phyloP scores from a whole-genome alignment of 2,888 invertebrate genomes.

The Petrophora chlorosata region DNA sequence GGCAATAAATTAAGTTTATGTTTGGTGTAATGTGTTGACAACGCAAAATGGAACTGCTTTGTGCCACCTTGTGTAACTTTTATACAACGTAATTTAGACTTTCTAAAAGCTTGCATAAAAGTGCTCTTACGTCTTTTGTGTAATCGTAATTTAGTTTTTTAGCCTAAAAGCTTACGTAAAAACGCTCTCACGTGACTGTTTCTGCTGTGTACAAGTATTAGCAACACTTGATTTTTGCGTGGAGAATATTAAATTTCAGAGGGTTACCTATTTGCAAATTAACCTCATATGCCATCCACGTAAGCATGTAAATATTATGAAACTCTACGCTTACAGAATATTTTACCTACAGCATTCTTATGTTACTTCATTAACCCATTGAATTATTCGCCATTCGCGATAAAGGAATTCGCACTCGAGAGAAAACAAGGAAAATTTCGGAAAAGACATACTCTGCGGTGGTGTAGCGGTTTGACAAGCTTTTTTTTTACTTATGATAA shows the following conservation, averaged over 20 bases:
- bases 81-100: neutral
- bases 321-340: neutral
- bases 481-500: no score
- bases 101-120: neutral
- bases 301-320: neutral
- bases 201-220: neutral
- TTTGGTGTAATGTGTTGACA: neutral
- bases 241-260: constrained; percentile 6
- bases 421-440: no score
- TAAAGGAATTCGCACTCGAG: no score
- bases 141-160: neutral
- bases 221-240: neutral
- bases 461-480: no score
- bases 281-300: neutral
- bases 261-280: no score
- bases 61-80: neutral
- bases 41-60: constrained; percentile 6
- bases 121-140: neutral
- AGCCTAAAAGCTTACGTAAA: no score
- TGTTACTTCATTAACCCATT: no score
- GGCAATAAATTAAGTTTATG: constrained; percentile 11
- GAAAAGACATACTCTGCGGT: no score
- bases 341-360: no score
- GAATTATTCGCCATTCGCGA: no score
- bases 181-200: neutral